Evolutionary conservation across 1,140 invertebrate species (phyloP), one percentile per base, ranked within the genome.

Genomic region (Drosophila kanapiae): DNA sequence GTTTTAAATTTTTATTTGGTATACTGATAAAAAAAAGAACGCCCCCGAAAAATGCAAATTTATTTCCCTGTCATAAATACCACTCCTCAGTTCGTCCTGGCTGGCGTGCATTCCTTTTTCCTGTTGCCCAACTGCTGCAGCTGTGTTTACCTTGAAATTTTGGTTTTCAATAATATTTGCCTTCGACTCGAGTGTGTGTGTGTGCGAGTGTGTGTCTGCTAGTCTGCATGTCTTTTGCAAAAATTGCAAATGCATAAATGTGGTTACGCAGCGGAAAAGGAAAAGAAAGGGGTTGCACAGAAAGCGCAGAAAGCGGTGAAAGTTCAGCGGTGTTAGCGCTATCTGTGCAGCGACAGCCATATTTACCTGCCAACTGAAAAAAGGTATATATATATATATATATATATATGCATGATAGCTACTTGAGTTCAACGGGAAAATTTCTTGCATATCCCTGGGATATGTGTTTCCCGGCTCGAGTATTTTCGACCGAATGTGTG

Each of bases 131-230:
- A 72, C 42, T 68, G 71, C 83, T 71, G 76, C 83, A 86, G 80
- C 84, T 87, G 84, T 87, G 84, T 87, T 87, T 87, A 87, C 84
- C 77, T 87, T 71, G 54, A 80, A 88, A 87, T 80, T 87, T 80
- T 75, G 69, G 77, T 88, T 84, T 87, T 84, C 84, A 87, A 87
- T 87, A 87, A 90, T 87, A 87, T 87, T 87, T 87, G 77, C 72
- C 65, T 86, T 74, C 43, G 70, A 51, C 68, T 78, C 68, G 64
- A 49, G 33, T 54, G 59, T 68, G 38, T 51, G 57, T 45, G 27
- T 51, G 42, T 38, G 40, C 68, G 57, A 35, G 58, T 63, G 35
- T 67, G 69, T 53, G 43, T 67, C 33, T 86, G 62, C 56, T 68
- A 78, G 77, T 88, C 84, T 80, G 51, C 68, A 78, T 87, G 83